A percentile compares a stretch with the other conserved stretches of the same genome.
Evolutionary conservation across 2,113 vertebrate species (phyloP).

Genomic region (Actenoides lindsayi): DNA sequence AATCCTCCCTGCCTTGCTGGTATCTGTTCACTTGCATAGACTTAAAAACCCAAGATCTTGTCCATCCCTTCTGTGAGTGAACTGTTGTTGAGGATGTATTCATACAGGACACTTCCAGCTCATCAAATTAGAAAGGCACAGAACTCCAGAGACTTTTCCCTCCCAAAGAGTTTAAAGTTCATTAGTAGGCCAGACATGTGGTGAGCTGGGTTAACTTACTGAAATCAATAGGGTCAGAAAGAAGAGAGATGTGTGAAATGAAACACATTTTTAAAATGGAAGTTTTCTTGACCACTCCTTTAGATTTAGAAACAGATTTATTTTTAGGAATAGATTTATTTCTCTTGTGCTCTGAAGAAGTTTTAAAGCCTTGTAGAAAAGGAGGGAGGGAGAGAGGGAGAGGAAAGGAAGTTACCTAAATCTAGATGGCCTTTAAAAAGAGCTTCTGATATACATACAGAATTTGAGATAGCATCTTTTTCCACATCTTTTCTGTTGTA

Average conservation of each 20-base stretch:
- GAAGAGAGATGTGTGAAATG: neutral
- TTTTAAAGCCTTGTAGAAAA: neutral
- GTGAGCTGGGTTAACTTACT: neutral
- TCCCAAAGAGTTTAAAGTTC: neutral
- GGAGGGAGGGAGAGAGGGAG: neutral
- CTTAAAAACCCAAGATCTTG: neutral
- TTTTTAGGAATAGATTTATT: neutral
- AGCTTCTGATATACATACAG: neutral
- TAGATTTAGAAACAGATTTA: neutral
- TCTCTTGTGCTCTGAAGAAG: neutral
- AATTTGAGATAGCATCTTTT: neutral
- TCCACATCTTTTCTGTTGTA: neutral
- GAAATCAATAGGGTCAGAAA: neutral
- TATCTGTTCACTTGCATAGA: neutral
- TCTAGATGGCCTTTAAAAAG: neutral
- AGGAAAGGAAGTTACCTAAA: neutral
- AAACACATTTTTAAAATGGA: slow-evolving; percentile 4
- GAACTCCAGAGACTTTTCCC: neutral
- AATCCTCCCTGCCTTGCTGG: fast-evolving
- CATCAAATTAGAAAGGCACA: neutral
- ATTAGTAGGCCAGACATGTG: neutral
- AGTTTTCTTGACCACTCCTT: neutral
- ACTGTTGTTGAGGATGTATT: neutral
- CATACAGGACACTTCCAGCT: neutral
- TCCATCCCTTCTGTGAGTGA: neutral